Conservation (phyloP, 2,113 vertebrate species). For the Regulus satrapa region DNA sequence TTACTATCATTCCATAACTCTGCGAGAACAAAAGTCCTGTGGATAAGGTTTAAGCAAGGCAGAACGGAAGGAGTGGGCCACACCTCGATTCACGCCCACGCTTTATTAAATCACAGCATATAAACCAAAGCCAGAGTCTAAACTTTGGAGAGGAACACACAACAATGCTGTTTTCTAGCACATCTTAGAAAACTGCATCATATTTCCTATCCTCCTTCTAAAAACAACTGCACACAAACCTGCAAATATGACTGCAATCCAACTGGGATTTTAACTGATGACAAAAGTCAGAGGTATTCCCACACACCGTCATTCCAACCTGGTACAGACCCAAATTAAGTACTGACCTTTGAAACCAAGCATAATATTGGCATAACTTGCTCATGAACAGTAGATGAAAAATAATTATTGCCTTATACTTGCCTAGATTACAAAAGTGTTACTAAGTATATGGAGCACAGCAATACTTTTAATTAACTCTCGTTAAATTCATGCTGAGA, state of each 20-base stretch:
- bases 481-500: neutral
- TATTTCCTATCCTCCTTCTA: neutral
- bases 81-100: neutral
- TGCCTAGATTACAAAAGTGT: neutral
- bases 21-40: neutral
- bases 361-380: neutral
- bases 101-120: neutral
- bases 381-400: neutral
- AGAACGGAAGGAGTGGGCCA: neutral
- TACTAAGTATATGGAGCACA: rapidly evolving
- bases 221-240: neutral
- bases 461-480: neutral
- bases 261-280: neutral
- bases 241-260: neutral
- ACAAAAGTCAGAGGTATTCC: neutral
- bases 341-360: neutral
- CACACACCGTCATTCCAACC: rapidly evolving
- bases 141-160: neutral
- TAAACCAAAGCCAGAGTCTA: neutral
- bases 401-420: neutral
- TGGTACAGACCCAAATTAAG: neutral
- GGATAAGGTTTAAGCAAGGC: neutral
- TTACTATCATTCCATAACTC: neutral
- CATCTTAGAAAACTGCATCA: rapidly evolving
- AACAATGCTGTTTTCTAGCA: rapidly evolving